Evolutionary conservation across 2,888 invertebrate genomes (phyloP), one percentile per base, ranked within the genome.

Genomic region (Bombylius major): DNA sequence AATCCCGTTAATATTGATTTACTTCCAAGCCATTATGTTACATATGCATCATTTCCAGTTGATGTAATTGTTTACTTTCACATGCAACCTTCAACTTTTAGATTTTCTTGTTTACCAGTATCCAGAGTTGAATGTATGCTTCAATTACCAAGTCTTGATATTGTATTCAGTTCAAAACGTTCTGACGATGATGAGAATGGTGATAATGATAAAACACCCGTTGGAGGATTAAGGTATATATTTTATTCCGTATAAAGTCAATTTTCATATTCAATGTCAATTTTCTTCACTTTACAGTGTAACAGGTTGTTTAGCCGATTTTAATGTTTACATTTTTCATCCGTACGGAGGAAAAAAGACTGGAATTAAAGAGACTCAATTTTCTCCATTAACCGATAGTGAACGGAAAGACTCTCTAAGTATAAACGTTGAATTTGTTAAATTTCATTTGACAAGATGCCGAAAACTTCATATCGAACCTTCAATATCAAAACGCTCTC

Each of bases 31-130:
- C 85, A 84, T 1, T 86, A 86, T 73, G 89, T 89, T 68, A 89
- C 87, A 62, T 91, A 91, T 70, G 88, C 92, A 45, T 93, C 95
- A 55, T 97, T 99, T 73, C 98, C 98, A 0, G 96, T 99, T 1
- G 98, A 99, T 76, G 96, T 99, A 33, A 91, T 99, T 64, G 96
- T 99, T 47, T 96, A 96, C 75, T 92, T 99, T 77, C 92, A 94
- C 74, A 96, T 98, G 86, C 95, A 97, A 71, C 96, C 97, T 1
- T 94, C 94, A 55, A 92, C 94, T 0, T 93, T 97, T 75, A 77
- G 97, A 58, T 98, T 99, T 76, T 93, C 92, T 63, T 97, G 97
- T 75, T 79, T 95, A 66, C 97, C 97, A 1, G 90, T 94, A 1
- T 95, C 95, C 6, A 78, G 95, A 60, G 96, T 97, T 4, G 96